A percentile compares a stretch with the other conserved stretches of the same genome.
Conservation (phyloP, 2,888 invertebrate genomes). For the Drosophila pegasa region DNA sequence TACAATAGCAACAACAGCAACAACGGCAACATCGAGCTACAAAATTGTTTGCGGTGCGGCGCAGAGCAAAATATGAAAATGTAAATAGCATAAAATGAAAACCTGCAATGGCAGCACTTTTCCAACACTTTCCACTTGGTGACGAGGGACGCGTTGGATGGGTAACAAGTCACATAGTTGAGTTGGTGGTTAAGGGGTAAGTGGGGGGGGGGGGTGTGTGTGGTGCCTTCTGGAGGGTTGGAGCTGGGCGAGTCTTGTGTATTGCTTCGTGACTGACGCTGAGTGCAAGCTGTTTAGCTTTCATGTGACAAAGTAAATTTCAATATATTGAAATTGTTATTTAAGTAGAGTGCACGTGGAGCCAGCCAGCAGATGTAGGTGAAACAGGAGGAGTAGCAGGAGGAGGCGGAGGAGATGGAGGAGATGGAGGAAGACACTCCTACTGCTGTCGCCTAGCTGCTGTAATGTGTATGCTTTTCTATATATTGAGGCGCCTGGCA, state of each 20-base stretch:
- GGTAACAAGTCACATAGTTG: constrained; percentile 26
- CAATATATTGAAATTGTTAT: constrained; percentile 81
- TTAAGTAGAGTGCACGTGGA: constrained; percentile 75
- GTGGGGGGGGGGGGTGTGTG: neutral
- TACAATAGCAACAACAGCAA: constrained; percentile 23
- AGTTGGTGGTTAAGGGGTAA: constrained; percentile 1
- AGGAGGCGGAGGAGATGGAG: too few relatives aligned
- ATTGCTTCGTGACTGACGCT: constrained; percentile 67
- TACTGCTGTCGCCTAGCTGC: constrained; percentile 6
- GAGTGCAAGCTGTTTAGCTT: constrained; percentile 77
- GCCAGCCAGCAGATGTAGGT: constrained; percentile 18
- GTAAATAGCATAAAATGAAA: constrained; percentile 78
- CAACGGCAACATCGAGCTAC: constrained; percentile 27
- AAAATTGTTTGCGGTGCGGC: constrained; percentile 74
- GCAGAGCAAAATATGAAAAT: constrained; percentile 71
- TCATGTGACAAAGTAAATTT: constrained; percentile 81
- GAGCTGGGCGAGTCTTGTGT: constrained; percentile 3
- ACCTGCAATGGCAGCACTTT: constrained; percentile 78
- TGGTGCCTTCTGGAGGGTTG: too few relatives aligned
- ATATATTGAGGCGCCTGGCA: constrained; percentile 39
- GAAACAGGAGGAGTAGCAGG: constrained; percentile 1
- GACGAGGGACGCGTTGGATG: constrained; percentile 18
- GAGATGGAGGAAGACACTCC: neutral
- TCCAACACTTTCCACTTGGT: constrained; percentile 57
- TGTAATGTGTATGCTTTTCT: constrained; percentile 24